A percentile compares a stretch with the other conserved stretches of the same genome.
phyloP scores from a whole-genome alignment of 2,888 invertebrate species.

The Actias luna region DNA sequence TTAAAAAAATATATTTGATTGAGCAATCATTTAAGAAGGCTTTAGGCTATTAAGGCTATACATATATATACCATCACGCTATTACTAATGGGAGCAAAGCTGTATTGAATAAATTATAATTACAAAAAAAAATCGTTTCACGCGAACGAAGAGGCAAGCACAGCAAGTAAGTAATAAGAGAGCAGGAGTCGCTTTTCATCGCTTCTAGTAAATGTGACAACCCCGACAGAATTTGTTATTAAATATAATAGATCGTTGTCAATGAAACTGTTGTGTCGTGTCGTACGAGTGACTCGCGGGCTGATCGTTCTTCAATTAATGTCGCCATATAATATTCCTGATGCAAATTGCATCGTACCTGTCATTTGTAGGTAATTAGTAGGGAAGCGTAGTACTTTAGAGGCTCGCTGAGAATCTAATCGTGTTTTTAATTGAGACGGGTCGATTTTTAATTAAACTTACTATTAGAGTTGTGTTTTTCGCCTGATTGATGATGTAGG shows the following conservation, averaged over 20 bases:
- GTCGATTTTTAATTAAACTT: not conserved
- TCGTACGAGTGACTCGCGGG: slow-evolving; percentile 16
- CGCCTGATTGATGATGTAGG: too few relatives aligned
- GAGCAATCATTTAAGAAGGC: too few relatives aligned
- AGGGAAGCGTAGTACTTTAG: slow-evolving; percentile 1
- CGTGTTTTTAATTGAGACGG: not conserved
- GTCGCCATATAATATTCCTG: not conserved
- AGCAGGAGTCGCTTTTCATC: too few relatives aligned
- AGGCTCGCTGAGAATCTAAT: not conserved
- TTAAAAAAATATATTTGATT: too few relatives aligned
- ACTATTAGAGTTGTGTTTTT: not conserved
- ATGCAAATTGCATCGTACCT: slow-evolving; percentile 1
- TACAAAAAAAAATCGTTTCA: too few relatives aligned
- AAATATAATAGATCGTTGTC: slow-evolving; percentile 25
- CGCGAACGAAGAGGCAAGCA: too few relatives aligned
- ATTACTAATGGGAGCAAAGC: too few relatives aligned
- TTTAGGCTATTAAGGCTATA: too few relatives aligned
- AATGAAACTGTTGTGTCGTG: slow-evolving; percentile 21
- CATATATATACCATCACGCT: too few relatives aligned
- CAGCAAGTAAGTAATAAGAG: too few relatives aligned
- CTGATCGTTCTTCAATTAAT: slow-evolving; percentile 13
- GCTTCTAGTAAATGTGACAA: not conserved
- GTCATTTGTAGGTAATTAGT: slow-evolving; percentile 1
- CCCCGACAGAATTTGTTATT: slow-evolving; percentile 22
- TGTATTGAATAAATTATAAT: too few relatives aligned